Evolutionary conservation across 1,140 invertebrate genomes (phyloP).

Genomic region (Trichoplusia ni): DNA sequence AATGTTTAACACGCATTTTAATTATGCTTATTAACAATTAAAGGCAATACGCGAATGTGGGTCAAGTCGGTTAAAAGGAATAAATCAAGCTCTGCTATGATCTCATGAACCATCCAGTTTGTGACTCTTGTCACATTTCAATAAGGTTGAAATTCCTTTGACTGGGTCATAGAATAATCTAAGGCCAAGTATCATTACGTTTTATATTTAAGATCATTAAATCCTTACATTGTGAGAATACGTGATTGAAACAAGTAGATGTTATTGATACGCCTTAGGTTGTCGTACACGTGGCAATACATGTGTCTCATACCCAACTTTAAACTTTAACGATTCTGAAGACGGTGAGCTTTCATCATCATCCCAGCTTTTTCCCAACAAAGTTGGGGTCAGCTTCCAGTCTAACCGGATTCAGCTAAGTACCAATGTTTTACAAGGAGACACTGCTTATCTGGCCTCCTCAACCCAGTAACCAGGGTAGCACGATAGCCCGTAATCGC

Average conservation of each 20-base stretch:
- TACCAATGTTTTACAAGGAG: no score
- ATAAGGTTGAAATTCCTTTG: conserved; percentile 48
- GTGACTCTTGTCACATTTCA: conserved; percentile 31
- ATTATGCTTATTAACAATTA: conserved; percentile 81
- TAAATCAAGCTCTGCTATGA: conserved; percentile 77
- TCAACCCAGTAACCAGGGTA: no score
- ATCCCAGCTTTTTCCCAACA: no score
- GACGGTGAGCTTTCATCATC: no score
- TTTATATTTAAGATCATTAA: conserved; percentile 76
- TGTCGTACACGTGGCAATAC: no score
- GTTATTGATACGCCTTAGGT: conserved; percentile 30
- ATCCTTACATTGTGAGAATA: conserved; percentile 61
- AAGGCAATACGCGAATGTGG: conserved; percentile 75
- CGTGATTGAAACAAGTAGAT: conserved; percentile 62
- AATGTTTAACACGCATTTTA: conserved; percentile 76
- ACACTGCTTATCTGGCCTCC: no score
- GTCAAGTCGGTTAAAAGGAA: conserved; percentile 78
- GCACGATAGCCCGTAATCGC: no score
- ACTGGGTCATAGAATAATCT: conserved; percentile 28
- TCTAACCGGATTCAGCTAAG: no score
- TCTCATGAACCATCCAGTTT: conserved; percentile 53
- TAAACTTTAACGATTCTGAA: no score
- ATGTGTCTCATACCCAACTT: no score
- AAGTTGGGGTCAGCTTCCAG: no score
- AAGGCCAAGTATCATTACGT: conserved; percentile 74